Evolutionary conservation across 2,797 vertebrate species (phyloP).

Genomic region (Crenichthys baileyi): DNA sequence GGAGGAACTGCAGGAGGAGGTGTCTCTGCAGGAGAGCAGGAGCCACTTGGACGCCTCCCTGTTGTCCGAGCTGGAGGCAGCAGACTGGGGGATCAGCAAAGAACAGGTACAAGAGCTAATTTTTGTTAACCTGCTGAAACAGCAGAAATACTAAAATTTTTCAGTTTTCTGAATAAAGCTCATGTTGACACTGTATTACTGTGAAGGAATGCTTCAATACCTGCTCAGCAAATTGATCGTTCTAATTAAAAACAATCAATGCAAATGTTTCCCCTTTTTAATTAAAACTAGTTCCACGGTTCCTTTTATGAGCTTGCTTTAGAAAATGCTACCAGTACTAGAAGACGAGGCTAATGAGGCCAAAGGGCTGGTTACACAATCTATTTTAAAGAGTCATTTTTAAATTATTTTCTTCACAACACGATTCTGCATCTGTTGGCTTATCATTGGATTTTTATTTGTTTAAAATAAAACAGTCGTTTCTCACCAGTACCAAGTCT

Average conservation of each 20-base stretch:
- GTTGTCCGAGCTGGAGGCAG: constrained; percentile 76
- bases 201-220: not conserved
- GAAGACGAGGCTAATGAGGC: not conserved
- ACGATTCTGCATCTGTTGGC: not conserved
- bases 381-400: not conserved
- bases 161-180: not conserved
- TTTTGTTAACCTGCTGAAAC: not conserved
- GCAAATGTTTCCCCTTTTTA: not conserved
- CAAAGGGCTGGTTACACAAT: not conserved
- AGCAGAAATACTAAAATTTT: not conserved
- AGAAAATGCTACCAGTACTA: not conserved
- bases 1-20: constrained; percentile 80
- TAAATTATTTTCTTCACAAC: not conserved
- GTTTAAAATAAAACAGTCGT: not conserved
- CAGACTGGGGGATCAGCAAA: constrained; percentile 62
- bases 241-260: not conserved
- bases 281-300: not conserved
- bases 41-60: constrained; percentile 71
- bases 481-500: not conserved
- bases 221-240: not conserved
- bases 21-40: constrained; percentile 70
- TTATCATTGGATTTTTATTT: not conserved
- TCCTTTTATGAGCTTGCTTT: not conserved
- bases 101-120: constrained; percentile 72
- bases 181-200: no score